phyloP scores from a whole-genome alignment of 2,113 vertebrate genomes.

The Rhegmatorhina hoffmannsi region DNA sequence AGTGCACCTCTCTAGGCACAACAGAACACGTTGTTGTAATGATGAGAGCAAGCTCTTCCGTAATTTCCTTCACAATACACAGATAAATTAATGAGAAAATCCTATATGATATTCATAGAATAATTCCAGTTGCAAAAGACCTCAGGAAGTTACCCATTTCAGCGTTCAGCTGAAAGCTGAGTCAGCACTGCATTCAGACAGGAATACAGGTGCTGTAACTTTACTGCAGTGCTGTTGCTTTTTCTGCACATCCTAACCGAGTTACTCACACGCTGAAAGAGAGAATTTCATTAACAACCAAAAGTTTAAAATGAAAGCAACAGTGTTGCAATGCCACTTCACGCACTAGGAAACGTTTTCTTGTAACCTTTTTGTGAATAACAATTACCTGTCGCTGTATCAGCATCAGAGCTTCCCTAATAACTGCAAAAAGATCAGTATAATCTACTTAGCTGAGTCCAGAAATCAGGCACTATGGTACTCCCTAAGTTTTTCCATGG shows the following conservation, averaged over 20 bases:
- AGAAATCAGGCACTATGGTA: not conserved
- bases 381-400: not conserved
- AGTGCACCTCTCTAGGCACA: not conserved
- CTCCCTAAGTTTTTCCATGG: not conserved
- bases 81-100: not conserved
- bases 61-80: not conserved
- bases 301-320: not conserved
- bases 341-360: not conserved
- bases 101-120: not conserved
- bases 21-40: not conserved
- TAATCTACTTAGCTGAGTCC: not conserved
- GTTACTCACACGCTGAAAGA: not conserved
- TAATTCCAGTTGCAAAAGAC: not conserved
- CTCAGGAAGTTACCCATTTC: not conserved
- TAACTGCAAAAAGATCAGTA: not conserved
- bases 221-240: not conserved
- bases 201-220: not conserved
- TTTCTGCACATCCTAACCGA: not conserved
- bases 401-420: not conserved
- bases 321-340: not conserved
- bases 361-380: not conserved
- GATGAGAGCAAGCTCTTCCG: not conserved
- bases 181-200: not conserved
- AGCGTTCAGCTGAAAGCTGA: not conserved
- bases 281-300: not conserved